Conservation (phyloP, 2,888 invertebrate genomes). For the Aleiodes testaceus region DNA sequence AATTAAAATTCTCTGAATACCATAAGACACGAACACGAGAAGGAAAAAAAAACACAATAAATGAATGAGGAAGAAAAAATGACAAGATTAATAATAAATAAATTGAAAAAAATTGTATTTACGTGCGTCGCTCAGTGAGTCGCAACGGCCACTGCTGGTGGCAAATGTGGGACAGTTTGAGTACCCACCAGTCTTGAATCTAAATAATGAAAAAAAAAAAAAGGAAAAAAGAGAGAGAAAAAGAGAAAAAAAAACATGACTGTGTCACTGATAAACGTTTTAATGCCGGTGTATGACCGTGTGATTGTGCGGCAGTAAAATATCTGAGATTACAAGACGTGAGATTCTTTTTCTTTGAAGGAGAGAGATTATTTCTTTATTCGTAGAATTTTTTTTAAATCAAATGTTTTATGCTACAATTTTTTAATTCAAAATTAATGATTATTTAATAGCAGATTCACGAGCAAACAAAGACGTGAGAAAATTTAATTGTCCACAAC, state of each 20-base stretch:
- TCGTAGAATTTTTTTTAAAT: no score
- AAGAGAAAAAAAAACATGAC: slow-evolving; percentile 22
- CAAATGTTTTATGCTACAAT: no score
- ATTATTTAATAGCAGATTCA: slow-evolving; percentile 10
- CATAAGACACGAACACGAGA: background rate
- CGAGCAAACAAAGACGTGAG: slow-evolving; percentile 16
- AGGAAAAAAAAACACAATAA: background rate
- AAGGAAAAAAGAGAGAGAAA: background rate
- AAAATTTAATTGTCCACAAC: background rate
- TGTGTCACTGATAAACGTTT: slow-evolving; percentile 39
- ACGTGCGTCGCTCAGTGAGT: slow-evolving; percentile 35
- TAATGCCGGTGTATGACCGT: slow-evolving; percentile 24
- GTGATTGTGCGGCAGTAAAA: slow-evolving; percentile 17
- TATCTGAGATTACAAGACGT: slow-evolving; percentile 1
- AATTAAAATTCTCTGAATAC: background rate
- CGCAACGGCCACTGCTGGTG: slow-evolving; percentile 34
- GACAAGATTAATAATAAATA: no score
- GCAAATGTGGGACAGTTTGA: slow-evolving; percentile 29
- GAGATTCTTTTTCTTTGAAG: background rate
- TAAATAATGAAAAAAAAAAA: slow-evolving; percentile 11
- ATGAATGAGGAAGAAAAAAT: slow-evolving; percentile 1
- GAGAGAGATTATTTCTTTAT: no score
- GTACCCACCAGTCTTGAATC: slow-evolving; percentile 25
- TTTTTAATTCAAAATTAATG: slow-evolving; percentile 3
- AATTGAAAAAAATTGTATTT: slow-evolving; percentile 12